Evolutionary conservation across 2,797 vertebrate genomes (phyloP).

Genomic region (Bucorvus abyssinicus): DNA sequence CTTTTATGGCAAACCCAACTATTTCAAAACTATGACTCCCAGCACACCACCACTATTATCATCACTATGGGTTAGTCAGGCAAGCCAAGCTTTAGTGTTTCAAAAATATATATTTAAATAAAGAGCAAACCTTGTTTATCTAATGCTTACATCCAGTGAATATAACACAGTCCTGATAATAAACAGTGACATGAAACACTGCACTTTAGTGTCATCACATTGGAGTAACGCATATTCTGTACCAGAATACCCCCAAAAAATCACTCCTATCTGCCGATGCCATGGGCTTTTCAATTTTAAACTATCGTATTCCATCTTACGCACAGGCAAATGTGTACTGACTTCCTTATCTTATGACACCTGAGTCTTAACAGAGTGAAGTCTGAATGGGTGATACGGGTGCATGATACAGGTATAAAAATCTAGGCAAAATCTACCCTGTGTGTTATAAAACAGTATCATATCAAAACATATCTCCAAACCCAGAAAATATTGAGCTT

Average conservation of each 20-base stretch:
- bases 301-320: neutral
- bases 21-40: neutral
- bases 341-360: neutral
- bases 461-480: neutral
- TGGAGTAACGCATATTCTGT: neutral
- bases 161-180: constrained; percentile 47
- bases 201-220: constrained; percentile 1
- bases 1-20: neutral
- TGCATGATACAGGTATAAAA: neutral
- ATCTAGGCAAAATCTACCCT: neutral
- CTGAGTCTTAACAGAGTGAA: neutral
- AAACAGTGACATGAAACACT: constrained; percentile 49
- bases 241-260: neutral
- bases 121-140: constrained; percentile 51
- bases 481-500: neutral
- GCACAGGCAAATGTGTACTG: constrained; percentile 24
- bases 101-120: constrained; percentile 8
- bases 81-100: constrained; percentile 25
- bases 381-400: neutral
- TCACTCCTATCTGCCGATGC: neutral
- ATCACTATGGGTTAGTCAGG: constrained; percentile 31
- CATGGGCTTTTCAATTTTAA: neutral
- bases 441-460: neutral
- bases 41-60: neutral
- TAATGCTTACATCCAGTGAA: constrained; percentile 53